A percentile compares a stretch with the other conserved stretches of the same genome.
phyloP scores from a whole-genome alignment of 2,797 vertebrate genomes.

The Hippocampus kuda region DNA sequence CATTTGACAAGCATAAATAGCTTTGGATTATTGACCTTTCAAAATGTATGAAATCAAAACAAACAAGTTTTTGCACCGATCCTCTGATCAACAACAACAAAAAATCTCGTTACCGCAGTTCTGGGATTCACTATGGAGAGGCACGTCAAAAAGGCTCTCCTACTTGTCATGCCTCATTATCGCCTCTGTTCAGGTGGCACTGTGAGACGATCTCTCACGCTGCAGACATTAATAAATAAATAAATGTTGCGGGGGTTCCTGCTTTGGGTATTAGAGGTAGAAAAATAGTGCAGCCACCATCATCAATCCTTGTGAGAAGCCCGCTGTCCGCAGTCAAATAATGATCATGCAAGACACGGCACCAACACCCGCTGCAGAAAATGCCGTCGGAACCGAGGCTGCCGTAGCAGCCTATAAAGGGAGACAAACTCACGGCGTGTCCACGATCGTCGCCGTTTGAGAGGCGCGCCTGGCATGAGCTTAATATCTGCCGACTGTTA shows the following conservation, averaged over 20 bases:
- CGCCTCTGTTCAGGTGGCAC: no score
- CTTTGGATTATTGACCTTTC: no score
- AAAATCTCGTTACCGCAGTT: no score
- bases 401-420: not conserved
- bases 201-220: no score
- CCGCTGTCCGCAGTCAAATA: not conserved
- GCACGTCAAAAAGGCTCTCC: no score
- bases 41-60: no score
- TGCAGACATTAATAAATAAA: no score
- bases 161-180: no score
- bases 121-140: no score
- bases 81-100: no score
- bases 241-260: not conserved
- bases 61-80: no score
- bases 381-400: not conserved
- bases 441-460: not conserved
- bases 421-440: not conserved
- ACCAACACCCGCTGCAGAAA: not conserved
- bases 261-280: not conserved
- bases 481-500: not conserved
- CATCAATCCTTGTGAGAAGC: not conserved
- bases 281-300: not conserved
- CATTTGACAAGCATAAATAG: no score
- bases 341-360: conserved; percentile 1
- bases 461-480: not conserved